Evolutionary conservation across 2,113 vertebrate genomes (phyloP).

Genomic region (Passer domesticus): DNA sequence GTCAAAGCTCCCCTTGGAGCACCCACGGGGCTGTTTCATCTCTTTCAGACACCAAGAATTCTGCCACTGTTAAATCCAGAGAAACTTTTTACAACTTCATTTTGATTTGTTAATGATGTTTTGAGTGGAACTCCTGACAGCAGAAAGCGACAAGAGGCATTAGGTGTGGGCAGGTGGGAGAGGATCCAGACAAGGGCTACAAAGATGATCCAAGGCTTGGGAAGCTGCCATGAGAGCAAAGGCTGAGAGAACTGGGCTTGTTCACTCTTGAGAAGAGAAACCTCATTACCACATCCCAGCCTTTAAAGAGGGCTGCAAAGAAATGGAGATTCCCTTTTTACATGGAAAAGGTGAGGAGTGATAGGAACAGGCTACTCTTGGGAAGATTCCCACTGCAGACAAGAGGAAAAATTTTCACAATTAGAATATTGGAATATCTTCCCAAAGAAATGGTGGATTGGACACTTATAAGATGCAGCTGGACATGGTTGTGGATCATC

Average conservation of each 20-base stretch:
- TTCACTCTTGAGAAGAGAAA: neutral
- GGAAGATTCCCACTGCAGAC: accelerated
- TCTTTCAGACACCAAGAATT: neutral
- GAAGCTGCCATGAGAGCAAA: neutral
- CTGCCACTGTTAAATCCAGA: neutral
- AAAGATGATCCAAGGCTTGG: neutral
- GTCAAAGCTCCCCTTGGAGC: neutral
- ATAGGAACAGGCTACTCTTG: neutral
- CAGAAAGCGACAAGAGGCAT: neutral
- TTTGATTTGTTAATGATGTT: neutral
- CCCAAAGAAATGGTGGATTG: neutral
- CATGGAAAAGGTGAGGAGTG: neutral
- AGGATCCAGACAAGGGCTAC: neutral
- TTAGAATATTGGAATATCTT: neutral
- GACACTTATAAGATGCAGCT: neutral
- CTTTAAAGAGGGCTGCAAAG: neutral
- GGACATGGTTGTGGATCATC: neutral
- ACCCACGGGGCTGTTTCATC: neutral
- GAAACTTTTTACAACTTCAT: neutral
- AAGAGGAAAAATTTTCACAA: neutral
- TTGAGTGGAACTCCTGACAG: neutral
- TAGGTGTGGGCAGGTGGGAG: neutral
- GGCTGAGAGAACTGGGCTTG: neutral
- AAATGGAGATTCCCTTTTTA: neutral
- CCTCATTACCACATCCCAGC: neutral